Percentiles rank a stretch among this genome's conserved stretches.
Conservation (phyloP, 1,140 invertebrate genomes). For the Drosophila pandora region DNA sequence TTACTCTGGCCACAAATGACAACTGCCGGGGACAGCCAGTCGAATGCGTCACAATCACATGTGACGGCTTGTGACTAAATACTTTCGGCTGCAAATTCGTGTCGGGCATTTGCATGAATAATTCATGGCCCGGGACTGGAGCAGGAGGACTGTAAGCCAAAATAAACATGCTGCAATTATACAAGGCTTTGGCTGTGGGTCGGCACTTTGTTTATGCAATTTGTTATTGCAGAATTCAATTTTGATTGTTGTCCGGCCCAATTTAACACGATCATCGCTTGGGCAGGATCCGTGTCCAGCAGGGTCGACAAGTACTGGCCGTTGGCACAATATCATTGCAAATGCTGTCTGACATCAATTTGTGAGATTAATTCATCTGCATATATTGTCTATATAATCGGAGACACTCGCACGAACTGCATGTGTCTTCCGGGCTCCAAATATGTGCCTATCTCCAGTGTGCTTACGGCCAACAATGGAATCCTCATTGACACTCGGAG, state of each 20-base stretch:
- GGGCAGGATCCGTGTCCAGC: constrained; percentile 21
- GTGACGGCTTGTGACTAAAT: constrained; percentile 66
- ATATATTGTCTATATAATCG: constrained; percentile 27
- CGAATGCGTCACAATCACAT: constrained; percentile 49
- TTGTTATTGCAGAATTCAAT: constrained; percentile 47
- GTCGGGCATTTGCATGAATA: constrained; percentile 61
- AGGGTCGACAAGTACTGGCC: constrained; percentile 58
- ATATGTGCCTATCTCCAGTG: constrained; percentile 22
- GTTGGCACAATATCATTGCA: constrained; percentile 48
- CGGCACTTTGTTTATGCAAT: constrained; percentile 40
- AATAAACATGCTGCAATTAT: constrained; percentile 65
- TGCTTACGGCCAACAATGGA: constrained; percentile 45
- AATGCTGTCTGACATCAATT: constrained; percentile 56
- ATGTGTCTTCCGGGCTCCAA: neutral
- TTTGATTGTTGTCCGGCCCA: constrained; percentile 55
- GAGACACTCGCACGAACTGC: constrained; percentile 5
- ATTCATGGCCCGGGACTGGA: constrained; percentile 36
- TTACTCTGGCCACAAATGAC: constrained; percentile 62
- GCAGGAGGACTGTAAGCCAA: constrained; percentile 31
- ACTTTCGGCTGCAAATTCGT: constrained; percentile 42
- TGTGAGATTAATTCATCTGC: constrained; percentile 49
- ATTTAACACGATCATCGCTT: constrained; percentile 39
- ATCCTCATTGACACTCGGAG: constrained; percentile 54
- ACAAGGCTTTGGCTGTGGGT: constrained; percentile 23
- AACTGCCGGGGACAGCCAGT: constrained; percentile 34